Conservation (phyloP, 2,888 invertebrate genomes). For the Dasypolia templi region DNA sequence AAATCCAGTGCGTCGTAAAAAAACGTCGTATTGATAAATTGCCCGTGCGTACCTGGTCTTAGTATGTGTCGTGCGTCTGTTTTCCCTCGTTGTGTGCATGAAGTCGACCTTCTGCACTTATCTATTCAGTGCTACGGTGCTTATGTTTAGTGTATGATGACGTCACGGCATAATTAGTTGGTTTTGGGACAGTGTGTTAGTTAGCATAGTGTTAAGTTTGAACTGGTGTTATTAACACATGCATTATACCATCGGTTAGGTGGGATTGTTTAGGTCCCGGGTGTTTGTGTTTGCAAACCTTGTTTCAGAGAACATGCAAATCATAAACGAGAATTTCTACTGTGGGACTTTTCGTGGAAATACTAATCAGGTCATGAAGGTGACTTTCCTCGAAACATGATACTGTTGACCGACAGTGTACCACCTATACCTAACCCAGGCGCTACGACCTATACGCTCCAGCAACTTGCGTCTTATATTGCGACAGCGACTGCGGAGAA, state of each 20-base stretch:
- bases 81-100: background rate
- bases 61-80: background rate
- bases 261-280: slow-evolving; percentile 19
- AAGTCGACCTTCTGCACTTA: background rate
- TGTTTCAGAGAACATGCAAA: slow-evolving; percentile 10
- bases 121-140: background rate
- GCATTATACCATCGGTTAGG: slow-evolving; percentile 5
- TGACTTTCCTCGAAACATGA: background rate
- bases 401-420: background rate
- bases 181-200: slow-evolving; percentile 58
- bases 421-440: too few species aligned
- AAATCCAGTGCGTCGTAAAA: background rate
- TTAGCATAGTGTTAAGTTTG: slow-evolving; percentile 45
- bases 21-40: background rate
- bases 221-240: slow-evolving; percentile 50
- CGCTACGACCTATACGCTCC: background rate
- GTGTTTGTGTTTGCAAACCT: background rate
- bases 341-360: background rate
- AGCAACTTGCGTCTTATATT: too few species aligned
- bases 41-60: background rate
- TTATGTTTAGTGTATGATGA: slow-evolving; percentile 60
- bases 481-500: background rate
- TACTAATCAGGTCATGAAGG: background rate
- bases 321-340: background rate
- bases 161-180: slow-evolving; percentile 59